Evolutionary conservation across 2,797 vertebrate genomes (phyloP).

Genomic region (Meda fulgida): DNA sequence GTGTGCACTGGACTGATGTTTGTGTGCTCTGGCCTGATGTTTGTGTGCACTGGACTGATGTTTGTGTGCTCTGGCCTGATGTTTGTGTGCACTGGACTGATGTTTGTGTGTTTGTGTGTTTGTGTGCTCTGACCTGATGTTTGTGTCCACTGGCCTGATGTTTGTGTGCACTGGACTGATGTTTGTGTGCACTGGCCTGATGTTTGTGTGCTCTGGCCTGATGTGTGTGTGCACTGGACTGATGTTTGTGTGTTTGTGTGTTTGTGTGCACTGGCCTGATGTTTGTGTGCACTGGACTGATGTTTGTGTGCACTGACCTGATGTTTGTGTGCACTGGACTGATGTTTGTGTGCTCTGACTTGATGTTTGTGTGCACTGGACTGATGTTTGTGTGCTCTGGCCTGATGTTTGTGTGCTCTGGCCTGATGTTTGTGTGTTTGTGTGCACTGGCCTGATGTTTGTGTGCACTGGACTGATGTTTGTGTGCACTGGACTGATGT

Average conservation of each 20-base stretch:
- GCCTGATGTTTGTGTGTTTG: no score
- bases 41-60: no score
- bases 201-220: slow-evolving; percentile 34
- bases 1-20: slow-evolving; percentile 24
- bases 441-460: slow-evolving; percentile 29
- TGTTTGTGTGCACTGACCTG: no score
- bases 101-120: slow-evolving; percentile 35
- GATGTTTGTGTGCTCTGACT: slow-evolving; percentile 42
- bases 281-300: slow-evolving; percentile 37
- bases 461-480: slow-evolving; percentile 11
- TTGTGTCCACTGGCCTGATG: slow-evolving; percentile 37
- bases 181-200: background rate
- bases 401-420: slow-evolving; percentile 51
- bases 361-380: no score
- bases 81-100: no score
- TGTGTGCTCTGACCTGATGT: slow-evolving; percentile 9
- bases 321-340: background rate
- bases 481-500: no score
- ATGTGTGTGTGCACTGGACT: no score
- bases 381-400: background rate
- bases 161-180: no score
- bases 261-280: slow-evolving; percentile 35
- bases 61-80: slow-evolving; percentile 29
- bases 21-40: slow-evolving; percentile 10
- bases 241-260: no score